Conservation (phyloP, 2,113 vertebrate genomes). For the Oncorhynchus nerka region DNA sequence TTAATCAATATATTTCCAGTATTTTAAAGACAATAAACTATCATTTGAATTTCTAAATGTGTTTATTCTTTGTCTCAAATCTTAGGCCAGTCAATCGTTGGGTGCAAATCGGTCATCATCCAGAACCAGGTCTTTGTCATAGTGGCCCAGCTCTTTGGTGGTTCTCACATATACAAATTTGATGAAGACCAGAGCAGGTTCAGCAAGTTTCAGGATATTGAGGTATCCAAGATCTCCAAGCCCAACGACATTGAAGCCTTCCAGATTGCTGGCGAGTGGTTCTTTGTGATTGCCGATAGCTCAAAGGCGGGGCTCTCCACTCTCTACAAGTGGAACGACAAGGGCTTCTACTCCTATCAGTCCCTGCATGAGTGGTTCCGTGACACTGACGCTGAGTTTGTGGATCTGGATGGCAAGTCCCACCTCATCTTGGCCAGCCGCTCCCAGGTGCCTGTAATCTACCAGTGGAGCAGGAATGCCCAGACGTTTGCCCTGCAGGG, state of each 20-base stretch:
- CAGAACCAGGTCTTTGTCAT: slow-evolving; percentile 95
- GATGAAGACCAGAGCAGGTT: slow-evolving; percentile 96
- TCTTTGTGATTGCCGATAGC: slow-evolving; percentile 95
- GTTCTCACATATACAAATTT: slow-evolving; percentile 96
- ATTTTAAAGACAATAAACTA: background rate
- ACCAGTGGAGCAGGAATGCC: slow-evolving; percentile 90
- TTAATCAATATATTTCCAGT: background rate
- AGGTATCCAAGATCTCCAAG: slow-evolving; percentile 95
- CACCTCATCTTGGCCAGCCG: slow-evolving; percentile 93
- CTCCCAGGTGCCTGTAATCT: slow-evolving; percentile 94
- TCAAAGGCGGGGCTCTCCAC: slow-evolving; percentile 97
- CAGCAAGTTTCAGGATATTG: slow-evolving; percentile 96
- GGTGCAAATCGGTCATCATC: slow-evolving; percentile 93
- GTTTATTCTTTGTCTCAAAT: slow-evolving; percentile 23
- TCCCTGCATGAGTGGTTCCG: slow-evolving; percentile 97
- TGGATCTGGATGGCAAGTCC: slow-evolving; percentile 89
- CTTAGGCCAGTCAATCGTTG: slow-evolving; percentile 95
- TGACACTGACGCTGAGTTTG: slow-evolving; percentile 92
- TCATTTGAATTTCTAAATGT: background rate
- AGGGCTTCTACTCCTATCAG: slow-evolving; percentile 96
- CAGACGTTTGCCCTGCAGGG: slow-evolving; percentile 89
- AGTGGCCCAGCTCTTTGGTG: slow-evolving; percentile 95
- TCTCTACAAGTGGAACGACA: slow-evolving; percentile 96
- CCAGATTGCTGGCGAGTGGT: slow-evolving; percentile 88
- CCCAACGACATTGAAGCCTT: slow-evolving; percentile 96